These are phyloP conservation scores for Crocodylus rhombifer DNA, from an alignment of 2,797 vertebrate genomes.

Conservation along the genomic window DNA sequence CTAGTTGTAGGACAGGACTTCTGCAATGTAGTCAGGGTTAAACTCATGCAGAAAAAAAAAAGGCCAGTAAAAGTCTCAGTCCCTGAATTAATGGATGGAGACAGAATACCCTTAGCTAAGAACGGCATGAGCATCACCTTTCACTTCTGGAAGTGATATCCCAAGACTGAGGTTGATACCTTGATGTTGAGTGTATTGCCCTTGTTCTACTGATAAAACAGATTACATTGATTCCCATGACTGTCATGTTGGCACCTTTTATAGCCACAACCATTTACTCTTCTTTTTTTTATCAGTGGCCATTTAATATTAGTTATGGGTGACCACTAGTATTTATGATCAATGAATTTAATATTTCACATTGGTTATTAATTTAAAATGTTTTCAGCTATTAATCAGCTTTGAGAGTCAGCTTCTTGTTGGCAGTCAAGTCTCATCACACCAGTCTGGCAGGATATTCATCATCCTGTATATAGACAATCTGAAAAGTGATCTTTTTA, in stretches of 20 bases:
- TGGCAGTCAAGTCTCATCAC: neutral
- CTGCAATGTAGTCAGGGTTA: neutral
- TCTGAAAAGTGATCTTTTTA: neutral
- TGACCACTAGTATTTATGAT: neutral
- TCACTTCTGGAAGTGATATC: neutral
- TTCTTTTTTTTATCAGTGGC: neutral
- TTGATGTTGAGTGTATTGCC: neutral
- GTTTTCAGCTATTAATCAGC: neutral
- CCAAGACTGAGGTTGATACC: neutral
- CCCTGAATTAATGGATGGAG: neutral
- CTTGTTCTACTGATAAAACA: neutral
- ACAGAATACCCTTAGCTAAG: neutral
- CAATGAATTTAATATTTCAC: rapidly evolving
- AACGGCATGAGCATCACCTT: neutral
- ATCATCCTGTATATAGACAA: rapidly evolving
- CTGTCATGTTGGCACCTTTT: neutral
- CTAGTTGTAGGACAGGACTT: neutral
- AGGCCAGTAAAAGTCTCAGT: neutral
- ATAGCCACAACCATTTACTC: neutral
- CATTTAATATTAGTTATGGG: neutral
- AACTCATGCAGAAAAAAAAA: neutral
- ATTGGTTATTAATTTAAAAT: neutral
- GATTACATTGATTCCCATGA: neutral
- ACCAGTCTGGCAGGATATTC: neutral
- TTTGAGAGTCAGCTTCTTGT: neutral